A percentile compares a stretch with the other conserved stretches of the same genome.
Evolutionary conservation across 2,113 vertebrate species (phyloP).

Genomic region (Pluvianellus socialis): DNA sequence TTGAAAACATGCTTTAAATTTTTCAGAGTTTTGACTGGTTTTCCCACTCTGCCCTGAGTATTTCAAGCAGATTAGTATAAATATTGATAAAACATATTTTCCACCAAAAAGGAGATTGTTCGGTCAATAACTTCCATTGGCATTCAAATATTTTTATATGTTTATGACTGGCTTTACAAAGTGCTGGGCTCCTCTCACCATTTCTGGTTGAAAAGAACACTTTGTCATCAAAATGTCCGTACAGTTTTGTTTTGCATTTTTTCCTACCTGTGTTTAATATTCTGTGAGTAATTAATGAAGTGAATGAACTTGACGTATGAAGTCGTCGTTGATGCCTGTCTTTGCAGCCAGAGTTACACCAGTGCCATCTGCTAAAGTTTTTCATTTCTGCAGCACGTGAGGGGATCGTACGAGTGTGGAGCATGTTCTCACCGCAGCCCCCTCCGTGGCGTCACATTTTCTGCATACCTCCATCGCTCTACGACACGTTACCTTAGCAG

Average conservation of each 20-base stretch:
- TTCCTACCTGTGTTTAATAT: not conserved
- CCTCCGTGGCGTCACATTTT: not conserved
- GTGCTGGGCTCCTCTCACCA: not conserved
- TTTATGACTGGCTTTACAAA: not conserved
- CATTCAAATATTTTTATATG: not conserved
- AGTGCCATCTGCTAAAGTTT: conserved; percentile 12
- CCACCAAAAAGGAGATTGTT: conserved; percentile 15
- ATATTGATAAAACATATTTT: conserved; percentile 39
- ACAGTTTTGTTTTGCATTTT: not conserved
- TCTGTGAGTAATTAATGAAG: not conserved
- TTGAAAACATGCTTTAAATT: not conserved
- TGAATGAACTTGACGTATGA: not conserved
- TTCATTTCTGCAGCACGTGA: not conserved
- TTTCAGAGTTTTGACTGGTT: not conserved
- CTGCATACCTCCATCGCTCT: not conserved
- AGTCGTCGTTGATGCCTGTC: not conserved
- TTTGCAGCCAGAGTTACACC: not conserved
- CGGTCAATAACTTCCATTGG: conserved; percentile 3
- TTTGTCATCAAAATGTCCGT: not conserved
- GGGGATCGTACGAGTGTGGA: not conserved
- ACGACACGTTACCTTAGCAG: not conserved
- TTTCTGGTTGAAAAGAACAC: not conserved
- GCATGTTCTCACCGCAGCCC: not conserved
- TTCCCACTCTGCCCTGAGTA: not conserved
- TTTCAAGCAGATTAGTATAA: conserved; percentile 8